phyloP scores from a whole-genome alignment of 1,140 invertebrate species.

The Stenopsyche tienmushanensis region DNA sequence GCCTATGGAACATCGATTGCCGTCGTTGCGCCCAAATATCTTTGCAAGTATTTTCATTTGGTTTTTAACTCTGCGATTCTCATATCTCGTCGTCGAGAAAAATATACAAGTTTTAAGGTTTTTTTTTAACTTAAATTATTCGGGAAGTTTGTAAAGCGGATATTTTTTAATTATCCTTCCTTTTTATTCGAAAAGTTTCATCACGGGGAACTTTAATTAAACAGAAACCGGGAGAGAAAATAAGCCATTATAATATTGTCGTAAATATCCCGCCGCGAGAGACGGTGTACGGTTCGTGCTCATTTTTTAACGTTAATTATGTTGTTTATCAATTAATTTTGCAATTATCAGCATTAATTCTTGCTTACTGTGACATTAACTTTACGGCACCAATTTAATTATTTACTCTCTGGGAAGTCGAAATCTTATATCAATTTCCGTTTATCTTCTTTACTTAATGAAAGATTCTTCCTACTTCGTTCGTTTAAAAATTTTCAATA shows the following conservation, averaged over 20 bases:
- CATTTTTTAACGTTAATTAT: neutral
- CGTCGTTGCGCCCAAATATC: constrained; percentile 32
- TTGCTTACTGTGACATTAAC: no score
- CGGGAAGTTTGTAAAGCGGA: constrained; percentile 6
- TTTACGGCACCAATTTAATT: no score
- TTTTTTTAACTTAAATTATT: constrained; percentile 17
- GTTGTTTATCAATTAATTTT: no score
- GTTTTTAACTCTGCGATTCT: neutral
- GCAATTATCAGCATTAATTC: no score
- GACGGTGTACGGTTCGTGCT: neutral
- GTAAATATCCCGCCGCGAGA: constrained; percentile 17
- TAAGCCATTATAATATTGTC: constrained; percentile 31
- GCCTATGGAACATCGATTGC: constrained; percentile 24
- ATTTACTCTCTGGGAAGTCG: no score
- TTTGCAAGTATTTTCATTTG: constrained; percentile 28
- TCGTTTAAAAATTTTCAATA: no score
- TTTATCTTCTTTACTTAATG: no score
- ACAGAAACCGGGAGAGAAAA: constrained; percentile 23
- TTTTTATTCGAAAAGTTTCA: constrained; percentile 31
- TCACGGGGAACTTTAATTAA: constrained; percentile 29
- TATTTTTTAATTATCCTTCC: constrained; percentile 22
- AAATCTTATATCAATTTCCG: no score
- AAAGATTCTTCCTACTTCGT: no score
- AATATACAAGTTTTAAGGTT: neutral
- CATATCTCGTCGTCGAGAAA: neutral